Percentiles rank a stretch among this genome's conserved stretches.
Evolutionary conservation across 2,113 vertebrate species (phyloP).

Genomic region (Oenanthe melanoleuca): DNA sequence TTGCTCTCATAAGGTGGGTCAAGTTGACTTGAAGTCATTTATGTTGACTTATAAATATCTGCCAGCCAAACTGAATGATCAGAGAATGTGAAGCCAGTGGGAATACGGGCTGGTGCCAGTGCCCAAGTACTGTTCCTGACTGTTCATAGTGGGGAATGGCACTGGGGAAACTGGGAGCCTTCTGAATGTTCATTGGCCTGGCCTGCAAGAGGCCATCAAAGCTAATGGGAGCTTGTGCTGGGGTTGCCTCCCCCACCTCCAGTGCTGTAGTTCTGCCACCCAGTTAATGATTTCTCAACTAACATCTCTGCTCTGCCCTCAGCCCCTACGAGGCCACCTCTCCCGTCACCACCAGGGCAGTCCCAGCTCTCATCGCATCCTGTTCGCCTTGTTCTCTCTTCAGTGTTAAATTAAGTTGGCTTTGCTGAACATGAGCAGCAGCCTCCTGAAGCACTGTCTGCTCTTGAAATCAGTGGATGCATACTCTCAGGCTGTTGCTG

Average conservation of each 20-base stretch:
- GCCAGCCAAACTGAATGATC: neutral
- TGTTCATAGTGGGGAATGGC: slow-evolving; percentile 44
- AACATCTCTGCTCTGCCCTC: slow-evolving; percentile 44
- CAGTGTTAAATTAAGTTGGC: slow-evolving; percentile 29
- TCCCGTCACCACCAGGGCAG: slow-evolving; percentile 22
- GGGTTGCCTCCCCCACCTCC: slow-evolving; percentile 9
- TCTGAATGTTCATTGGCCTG: neutral
- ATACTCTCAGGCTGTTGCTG: slow-evolving; percentile 40
- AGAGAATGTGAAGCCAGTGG: slow-evolving; percentile 2
- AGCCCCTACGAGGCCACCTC: slow-evolving; percentile 36
- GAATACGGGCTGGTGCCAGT: neutral
- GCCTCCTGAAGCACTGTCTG: neutral
- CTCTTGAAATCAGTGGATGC: neutral
- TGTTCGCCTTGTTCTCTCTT: neutral
- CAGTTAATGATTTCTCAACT: slow-evolving; percentile 23
- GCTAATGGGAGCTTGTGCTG: slow-evolving; percentile 36
- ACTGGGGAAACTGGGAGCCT: slow-evolving; percentile 18
- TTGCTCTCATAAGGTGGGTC: slow-evolving; percentile 90
- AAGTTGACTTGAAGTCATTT: slow-evolving; percentile 20
- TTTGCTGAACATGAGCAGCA: neutral
- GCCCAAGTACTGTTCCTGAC: slow-evolving; percentile 31
- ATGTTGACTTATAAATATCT: neutral
- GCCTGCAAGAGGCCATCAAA: neutral
- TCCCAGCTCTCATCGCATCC: slow-evolving; percentile 19
- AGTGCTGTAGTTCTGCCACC: slow-evolving; percentile 9